Evolutionary conservation across 2,888 invertebrate genomes (phyloP), one percentile per base, ranked within the genome.

Genomic region (Ormyrus thymus): DNA sequence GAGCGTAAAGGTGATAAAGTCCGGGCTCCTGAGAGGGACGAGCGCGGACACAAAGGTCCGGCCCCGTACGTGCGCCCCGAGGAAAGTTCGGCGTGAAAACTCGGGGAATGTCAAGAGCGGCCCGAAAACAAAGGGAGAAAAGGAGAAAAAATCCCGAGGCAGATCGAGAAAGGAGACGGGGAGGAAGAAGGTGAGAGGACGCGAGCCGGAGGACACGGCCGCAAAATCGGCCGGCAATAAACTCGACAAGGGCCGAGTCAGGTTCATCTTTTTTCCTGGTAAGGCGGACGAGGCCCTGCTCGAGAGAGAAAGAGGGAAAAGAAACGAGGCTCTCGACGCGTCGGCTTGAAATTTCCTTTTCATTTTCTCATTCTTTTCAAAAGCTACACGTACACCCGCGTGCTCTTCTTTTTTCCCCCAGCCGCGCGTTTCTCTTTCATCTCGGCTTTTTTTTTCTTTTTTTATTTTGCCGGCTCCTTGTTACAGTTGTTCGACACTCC

Each of bases 221-320:
- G 82, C 81, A 81, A 83, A 83, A 82, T 82, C 76, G 72, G 71
- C 51, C 50, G 29, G 78, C 78, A 78, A 83, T 83, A 82, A 82
- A 83, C 75, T 78, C 78, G 66, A 53, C 73, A 77, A 70, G 55
- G 65, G 78, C 61, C 79, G 45, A 72, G 80, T 64, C 80, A 66
- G 77, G 79, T 79, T 82, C 81, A 81, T 76, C 78, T 80, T 81
- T 77, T 79, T 71, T 74, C 74, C 58, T 71, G 73, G 73, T 72
- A 80, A 81, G 59, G 53, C 61, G 56, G 61, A 15, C 5, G 45
- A 48, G 10, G n/a, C 7, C 29, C 15, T 8, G 13, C 11, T 4
- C 9, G 48, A 58, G 43, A 50, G 48, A 29, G 8, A 7, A 13
- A 70, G 48, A 53, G 55, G 48, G 45, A 62, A 53, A 11, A 64